A percentile compares a stretch with the other conserved stretches of the same genome.
Evolutionary conservation across 2,888 invertebrate species (phyloP).

Genomic region (Latheticus oryzae): DNA sequence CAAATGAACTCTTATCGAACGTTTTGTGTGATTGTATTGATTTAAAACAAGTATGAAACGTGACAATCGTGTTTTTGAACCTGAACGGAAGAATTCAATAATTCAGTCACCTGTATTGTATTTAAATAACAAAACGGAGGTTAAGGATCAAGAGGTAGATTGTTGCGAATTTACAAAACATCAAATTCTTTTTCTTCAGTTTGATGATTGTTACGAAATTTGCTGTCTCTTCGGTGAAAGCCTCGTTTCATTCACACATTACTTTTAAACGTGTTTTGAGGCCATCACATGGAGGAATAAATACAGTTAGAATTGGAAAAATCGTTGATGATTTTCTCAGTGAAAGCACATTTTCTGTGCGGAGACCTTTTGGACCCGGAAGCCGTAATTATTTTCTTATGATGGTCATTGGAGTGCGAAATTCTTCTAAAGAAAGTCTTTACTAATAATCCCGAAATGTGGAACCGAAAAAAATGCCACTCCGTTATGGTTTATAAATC

Average conservation of each 20-base stretch:
- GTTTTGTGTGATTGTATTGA: slow-evolving; percentile 20
- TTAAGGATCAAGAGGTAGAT: slow-evolving; percentile 13
- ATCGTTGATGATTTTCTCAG: background rate
- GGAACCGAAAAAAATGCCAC: slow-evolving; percentile 20
- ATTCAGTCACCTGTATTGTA: slow-evolving; percentile 26
- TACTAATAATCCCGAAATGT: slow-evolving; percentile 27
- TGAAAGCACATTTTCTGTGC: slow-evolving; percentile 1
- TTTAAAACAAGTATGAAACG: slow-evolving; percentile 18
- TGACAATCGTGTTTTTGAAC: slow-evolving; percentile 22
- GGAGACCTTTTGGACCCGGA: slow-evolving; percentile 1
- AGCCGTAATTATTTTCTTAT: background rate
- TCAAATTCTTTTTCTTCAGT: slow-evolving; percentile 6
- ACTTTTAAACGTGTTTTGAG: slow-evolving; percentile 2
- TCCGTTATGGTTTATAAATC: slow-evolving; percentile 26
- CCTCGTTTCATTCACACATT: too few species aligned
- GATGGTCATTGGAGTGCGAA: slow-evolving; percentile 22
- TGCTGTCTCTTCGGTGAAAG: slow-evolving; percentile 5
- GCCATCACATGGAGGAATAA: too few species aligned
- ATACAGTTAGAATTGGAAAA: background rate
- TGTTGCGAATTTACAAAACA: too few species aligned
- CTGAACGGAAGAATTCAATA: background rate
- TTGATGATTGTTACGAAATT: slow-evolving; percentile 1
- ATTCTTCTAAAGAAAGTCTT: slow-evolving; percentile 34
- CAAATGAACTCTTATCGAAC: slow-evolving; percentile 14
- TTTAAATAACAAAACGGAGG: slow-evolving; percentile 24